Base-by-base conservation (phyloP, 2,888 invertebrate species). In the Endotricha flammealis region DNA sequence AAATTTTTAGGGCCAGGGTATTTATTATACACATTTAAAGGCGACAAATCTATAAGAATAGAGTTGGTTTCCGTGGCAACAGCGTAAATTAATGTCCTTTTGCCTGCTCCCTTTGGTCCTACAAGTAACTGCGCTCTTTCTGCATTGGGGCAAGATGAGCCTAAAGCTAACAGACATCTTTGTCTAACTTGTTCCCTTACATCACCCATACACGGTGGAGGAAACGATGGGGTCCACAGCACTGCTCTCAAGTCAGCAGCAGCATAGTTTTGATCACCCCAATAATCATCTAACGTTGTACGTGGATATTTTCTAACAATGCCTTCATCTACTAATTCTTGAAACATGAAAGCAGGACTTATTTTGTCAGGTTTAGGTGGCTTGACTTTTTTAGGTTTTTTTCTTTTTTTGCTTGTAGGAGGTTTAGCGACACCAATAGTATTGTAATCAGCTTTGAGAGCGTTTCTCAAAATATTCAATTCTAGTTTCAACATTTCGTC, bases 51-150 rank as follows among this genome's bases (percentile, higher is more conserved):
- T 61, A 95, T 92, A 8, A 95, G 68, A 25, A 93, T 90, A 3
- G 94, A 91, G 32, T 91, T 91, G 0, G 92, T 89, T 74, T 94
- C 93, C 1, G 90, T 90, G 46, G 93, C 94, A 14, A 95, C 85
- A 0, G 93, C 93, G 52, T 94, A 88, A 0, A 91, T 89, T 34
- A 95, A 70, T 42, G 92, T 87, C 55, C 88, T 90, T 70, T 95
- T 95, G 0, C 95, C 95, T 20, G 88, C 85, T 14, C 89, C 88
- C 31, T 89, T 81, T 0, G 93, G 91, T 0, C 95, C 95, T 14
- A 90, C 90, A 12, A 95, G 79, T 33, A 94, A 67, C 12, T 93
- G 89, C 0, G 92, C 90, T 64, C 87, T 85, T 5, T 78, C 71
- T 33, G 76, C 78, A 32, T 76, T 68, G 33, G 75, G 61, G 38